Evolutionary conservation across 2,113 vertebrate genomes (phyloP).

Genomic region (Sylvia atricapilla): DNA sequence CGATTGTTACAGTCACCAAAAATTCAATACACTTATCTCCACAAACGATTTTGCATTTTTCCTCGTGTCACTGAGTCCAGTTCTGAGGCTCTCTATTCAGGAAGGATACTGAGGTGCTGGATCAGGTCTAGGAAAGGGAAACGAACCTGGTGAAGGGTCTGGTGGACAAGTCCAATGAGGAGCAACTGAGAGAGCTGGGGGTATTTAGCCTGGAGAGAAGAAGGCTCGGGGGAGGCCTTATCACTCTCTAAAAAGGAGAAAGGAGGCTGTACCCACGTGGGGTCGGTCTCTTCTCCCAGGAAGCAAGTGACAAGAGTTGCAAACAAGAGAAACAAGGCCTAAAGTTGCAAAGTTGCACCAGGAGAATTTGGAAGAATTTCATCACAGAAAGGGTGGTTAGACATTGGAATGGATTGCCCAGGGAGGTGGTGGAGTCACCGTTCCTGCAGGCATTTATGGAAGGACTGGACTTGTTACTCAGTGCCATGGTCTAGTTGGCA

Average conservation of each 20-base stretch:
- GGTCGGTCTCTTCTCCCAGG: neutral
- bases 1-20: neutral
- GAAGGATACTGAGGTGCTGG: neutral
- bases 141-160: accelerated
- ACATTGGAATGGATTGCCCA: neutral
- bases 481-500: neutral
- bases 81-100: neutral
- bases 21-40: neutral
- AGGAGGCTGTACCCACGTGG: neutral
- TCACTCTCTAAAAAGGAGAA: neutral
- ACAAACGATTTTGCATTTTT: neutral
- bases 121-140: neutral
- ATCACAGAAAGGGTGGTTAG: too few species aligned
- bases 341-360: too few species aligned
- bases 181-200: neutral
- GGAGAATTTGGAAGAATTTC: neutral
- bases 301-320: too few species aligned
- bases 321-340: too few species aligned
- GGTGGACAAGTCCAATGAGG: neutral
- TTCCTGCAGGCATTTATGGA: too few species aligned
- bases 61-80: accelerated
- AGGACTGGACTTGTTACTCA: neutral
- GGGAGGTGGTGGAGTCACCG: neutral
- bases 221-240: neutral
- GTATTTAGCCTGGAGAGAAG: neutral